phyloP scores from a whole-genome alignment of 2,888 invertebrate genomes.

The Druceiella hillmani region DNA sequence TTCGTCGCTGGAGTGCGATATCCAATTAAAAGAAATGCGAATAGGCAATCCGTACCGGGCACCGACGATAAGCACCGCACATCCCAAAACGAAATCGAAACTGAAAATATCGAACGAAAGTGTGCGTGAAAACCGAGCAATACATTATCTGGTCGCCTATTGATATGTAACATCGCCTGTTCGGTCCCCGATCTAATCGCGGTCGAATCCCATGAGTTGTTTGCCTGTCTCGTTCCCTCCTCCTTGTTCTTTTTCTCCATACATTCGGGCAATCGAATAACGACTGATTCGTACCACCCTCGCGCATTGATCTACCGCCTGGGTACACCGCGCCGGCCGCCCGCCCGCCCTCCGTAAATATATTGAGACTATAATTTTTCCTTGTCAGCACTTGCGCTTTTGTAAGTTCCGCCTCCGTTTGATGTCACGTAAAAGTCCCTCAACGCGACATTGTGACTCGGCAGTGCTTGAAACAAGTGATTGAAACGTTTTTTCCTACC shows the following conservation, averaged over 20 bases:
- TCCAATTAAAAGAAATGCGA: too few relatives aligned
- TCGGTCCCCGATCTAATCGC: slow-evolving; percentile 46
- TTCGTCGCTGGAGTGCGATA: too few relatives aligned
- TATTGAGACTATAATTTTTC: slow-evolving; percentile 23
- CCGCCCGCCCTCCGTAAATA: slow-evolving; percentile 15
- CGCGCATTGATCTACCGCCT: slow-evolving; percentile 23
- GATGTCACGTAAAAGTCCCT: slow-evolving; percentile 1
- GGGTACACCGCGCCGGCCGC: slow-evolving; percentile 24
- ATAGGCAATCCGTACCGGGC: too few relatives aligned
- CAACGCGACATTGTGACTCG: not conserved
- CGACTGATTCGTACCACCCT: slow-evolving; percentile 24
- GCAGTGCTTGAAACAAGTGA: not conserved
- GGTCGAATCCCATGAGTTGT: slow-evolving; percentile 36
- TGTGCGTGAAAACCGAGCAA: too few relatives aligned
- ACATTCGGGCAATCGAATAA: slow-evolving; percentile 19
- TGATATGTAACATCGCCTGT: too few relatives aligned
- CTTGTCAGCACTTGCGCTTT: slow-evolving; percentile 24
- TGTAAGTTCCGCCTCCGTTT: slow-evolving; percentile 7
- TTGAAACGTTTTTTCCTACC: not conserved
- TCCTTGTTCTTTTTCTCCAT: slow-evolving; percentile 8
- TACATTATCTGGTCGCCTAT: too few relatives aligned
- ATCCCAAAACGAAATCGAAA: too few relatives aligned
- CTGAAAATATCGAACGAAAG: too few relatives aligned
- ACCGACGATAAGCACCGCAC: too few relatives aligned
- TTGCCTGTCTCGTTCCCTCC: slow-evolving; percentile 31